A percentile compares a stretch with the other conserved stretches of the same genome.
phyloP scores from a whole-genome alignment of 1,140 invertebrate genomes.

The Zaprionus vittiger region DNA sequence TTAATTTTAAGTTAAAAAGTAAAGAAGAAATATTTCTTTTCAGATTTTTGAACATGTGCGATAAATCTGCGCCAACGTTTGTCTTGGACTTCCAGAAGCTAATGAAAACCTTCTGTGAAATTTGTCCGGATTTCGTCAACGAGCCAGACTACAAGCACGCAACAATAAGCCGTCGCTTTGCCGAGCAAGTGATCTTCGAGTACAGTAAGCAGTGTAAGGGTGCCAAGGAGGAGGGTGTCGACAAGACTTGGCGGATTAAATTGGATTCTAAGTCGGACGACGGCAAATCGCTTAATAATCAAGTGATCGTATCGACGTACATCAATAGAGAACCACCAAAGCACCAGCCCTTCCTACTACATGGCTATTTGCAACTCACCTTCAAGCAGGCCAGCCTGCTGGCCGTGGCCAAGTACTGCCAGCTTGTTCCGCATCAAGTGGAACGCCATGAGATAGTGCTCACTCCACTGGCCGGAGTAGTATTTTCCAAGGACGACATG shows the following conservation, averaged over 20 bases:
- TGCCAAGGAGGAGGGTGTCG: slow-evolving; percentile 42
- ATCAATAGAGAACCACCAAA: slow-evolving; percentile 21
- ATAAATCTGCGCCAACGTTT: slow-evolving; percentile 5
- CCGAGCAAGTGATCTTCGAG: slow-evolving; percentile 56
- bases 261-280: slow-evolving; percentile 21
- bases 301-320: slow-evolving; percentile 42
- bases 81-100: slow-evolving; percentile 57
- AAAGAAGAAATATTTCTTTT: neutral
- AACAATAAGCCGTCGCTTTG: slow-evolving; percentile 58
- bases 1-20: neutral
- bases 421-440: slow-evolving; percentile 55
- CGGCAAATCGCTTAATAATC: neutral
- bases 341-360: slow-evolving; percentile 41
- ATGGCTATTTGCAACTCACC: slow-evolving; percentile 45
- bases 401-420: slow-evolving; percentile 64
- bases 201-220: slow-evolving; percentile 54
- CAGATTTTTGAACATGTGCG: slow-evolving; percentile 18
- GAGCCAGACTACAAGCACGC: slow-evolving; percentile 43
- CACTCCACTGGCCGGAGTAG: slow-evolving; percentile 59
- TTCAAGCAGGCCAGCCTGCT: slow-evolving; percentile 70
- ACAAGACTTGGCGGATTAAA: slow-evolving; percentile 40
- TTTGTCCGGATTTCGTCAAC: slow-evolving; percentile 54
- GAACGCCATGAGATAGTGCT: slow-evolving; percentile 51
- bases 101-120: slow-evolving; percentile 40
- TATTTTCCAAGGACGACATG: slow-evolving; percentile 49